Conservation (phyloP, 2,888 invertebrate species). For the Archips xylosteana region DNA sequence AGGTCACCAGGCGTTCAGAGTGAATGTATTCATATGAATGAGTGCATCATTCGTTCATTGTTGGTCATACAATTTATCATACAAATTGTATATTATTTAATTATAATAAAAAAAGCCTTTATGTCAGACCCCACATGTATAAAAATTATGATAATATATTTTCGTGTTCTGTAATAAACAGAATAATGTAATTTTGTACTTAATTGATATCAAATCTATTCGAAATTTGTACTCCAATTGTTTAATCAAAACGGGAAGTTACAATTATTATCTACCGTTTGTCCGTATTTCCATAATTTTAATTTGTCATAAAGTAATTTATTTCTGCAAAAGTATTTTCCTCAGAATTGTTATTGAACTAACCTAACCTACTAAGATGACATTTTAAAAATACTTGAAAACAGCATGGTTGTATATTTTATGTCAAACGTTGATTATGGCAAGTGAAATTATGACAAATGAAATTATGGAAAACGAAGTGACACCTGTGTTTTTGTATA, state of each 20-base stretch:
- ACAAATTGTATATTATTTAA: slow-evolving; percentile 43
- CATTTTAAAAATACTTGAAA: too few species aligned
- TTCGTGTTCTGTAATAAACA: slow-evolving; percentile 53
- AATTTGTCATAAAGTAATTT: too few species aligned
- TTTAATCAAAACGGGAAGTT: neutral
- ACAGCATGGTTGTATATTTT: too few species aligned
- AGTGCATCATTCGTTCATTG: slow-evolving; percentile 41
- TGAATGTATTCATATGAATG: slow-evolving; percentile 46
- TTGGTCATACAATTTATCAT: slow-evolving; percentile 46
- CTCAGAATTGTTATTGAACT: too few species aligned
- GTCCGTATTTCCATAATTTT: too few species aligned
- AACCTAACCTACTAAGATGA: too few species aligned
- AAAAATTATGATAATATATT: slow-evolving; percentile 50
- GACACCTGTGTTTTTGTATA: too few species aligned
- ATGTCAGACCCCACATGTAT: slow-evolving; percentile 52
- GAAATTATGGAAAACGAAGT: too few species aligned
- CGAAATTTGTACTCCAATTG: slow-evolving; percentile 42
- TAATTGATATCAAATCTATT: slow-evolving; percentile 52
- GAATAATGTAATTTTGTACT: slow-evolving; percentile 73
- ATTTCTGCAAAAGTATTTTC: too few species aligned
- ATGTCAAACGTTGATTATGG: too few species aligned
- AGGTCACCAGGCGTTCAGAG: slow-evolving; percentile 45
- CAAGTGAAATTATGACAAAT: too few species aligned
- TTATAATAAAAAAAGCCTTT: slow-evolving; percentile 57
- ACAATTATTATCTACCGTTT: neutral